Percentiles rank a stretch among this genome's conserved stretches.
phyloP scores from a whole-genome alignment of 2,113 vertebrate genomes.

The Bolborhynchus lineola region DNA sequence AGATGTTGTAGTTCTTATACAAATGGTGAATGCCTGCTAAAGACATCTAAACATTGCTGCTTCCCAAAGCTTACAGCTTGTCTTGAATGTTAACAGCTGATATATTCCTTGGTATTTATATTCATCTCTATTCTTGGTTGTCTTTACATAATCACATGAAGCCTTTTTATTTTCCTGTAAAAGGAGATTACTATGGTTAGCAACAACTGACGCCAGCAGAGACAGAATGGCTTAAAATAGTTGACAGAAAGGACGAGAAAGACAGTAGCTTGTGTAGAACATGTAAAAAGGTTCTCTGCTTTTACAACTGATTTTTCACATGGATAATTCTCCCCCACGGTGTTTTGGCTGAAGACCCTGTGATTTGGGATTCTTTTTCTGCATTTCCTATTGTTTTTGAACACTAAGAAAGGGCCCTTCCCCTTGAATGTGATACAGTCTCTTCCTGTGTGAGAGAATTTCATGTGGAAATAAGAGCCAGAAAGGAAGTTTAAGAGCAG shows the following conservation, averaged over 20 bases:
- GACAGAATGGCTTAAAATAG: constrained; percentile 2
- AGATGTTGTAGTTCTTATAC: fast-evolving
- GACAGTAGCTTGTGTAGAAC: not conserved
- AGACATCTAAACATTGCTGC: not conserved
- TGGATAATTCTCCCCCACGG: not conserved
- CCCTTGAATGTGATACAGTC: not conserved
- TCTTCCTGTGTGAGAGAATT: not conserved
- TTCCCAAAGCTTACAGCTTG: not conserved
- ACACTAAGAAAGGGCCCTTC: not conserved
- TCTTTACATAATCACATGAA: constrained; percentile 5
- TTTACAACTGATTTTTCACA: not conserved
- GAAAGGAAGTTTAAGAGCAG: not conserved
- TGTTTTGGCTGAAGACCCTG: not conserved
- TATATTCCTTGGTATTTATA: not conserved
- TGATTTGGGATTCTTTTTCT: not conserved
- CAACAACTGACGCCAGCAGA: not conserved
- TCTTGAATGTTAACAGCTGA: not conserved
- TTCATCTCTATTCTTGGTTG: constrained; percentile 18
- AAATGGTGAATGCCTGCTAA: not conserved
- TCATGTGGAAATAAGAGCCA: not conserved
- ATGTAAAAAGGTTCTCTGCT: not conserved
- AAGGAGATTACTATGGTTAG: constrained; percentile 29
- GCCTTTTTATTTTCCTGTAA: not conserved
- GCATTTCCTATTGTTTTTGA: not conserved
- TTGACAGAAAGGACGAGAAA: not conserved